phyloP scores from a whole-genome alignment of 2,797 vertebrate species.

The Aulostomus chinensis region DNA sequence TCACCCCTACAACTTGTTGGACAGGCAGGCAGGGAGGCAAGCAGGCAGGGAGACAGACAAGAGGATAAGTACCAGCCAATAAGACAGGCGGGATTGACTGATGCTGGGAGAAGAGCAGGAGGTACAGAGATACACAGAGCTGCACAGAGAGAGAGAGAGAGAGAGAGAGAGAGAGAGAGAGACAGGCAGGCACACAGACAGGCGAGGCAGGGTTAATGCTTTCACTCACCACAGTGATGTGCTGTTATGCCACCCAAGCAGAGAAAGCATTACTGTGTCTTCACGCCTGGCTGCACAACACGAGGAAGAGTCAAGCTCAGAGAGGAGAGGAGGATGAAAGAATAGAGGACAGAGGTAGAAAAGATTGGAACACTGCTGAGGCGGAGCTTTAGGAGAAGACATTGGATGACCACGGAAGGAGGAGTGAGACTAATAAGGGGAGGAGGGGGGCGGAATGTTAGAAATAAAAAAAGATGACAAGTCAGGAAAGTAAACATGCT shows the following conservation, averaged over 20 bases:
- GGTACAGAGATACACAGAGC: conserved; percentile 27
- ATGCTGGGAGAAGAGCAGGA: conserved; percentile 51
- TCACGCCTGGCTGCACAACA: conserved; percentile 76
- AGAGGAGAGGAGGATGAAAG: conserved; percentile 50
- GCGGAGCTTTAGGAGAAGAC: conserved; percentile 33
- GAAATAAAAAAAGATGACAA: conserved; percentile 22
- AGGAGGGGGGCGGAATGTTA: conserved; percentile 7
- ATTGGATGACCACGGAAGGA: conserved; percentile 21
- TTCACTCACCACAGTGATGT: conserved; percentile 78
- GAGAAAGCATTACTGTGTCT: conserved; percentile 81
- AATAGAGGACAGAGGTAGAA: conserved; percentile 44
- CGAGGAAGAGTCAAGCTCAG: conserved; percentile 52
- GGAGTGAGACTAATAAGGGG: conserved; percentile 4
- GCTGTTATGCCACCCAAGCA: conserved; percentile 79
- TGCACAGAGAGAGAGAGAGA: conserved; percentile 48
- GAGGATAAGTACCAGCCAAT: conserved; percentile 57
- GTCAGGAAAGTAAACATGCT: conserved; percentile 33
- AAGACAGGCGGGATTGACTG: conserved; percentile 53
- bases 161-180: too few relatives aligned
- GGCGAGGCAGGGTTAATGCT: conserved; percentile 71
- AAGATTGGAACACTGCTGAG: conserved; percentile 42
- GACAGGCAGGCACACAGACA: too few relatives aligned
- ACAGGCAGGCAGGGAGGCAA: conserved; percentile 31
- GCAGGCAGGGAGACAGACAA: too few relatives aligned
- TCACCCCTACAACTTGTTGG: conserved; percentile 72